Percentiles rank a stretch among this genome's conserved stretches.
phyloP scores from a whole-genome alignment of 92 coral and sea anemone genomes.

The Zoanthus sociatus region DNA sequence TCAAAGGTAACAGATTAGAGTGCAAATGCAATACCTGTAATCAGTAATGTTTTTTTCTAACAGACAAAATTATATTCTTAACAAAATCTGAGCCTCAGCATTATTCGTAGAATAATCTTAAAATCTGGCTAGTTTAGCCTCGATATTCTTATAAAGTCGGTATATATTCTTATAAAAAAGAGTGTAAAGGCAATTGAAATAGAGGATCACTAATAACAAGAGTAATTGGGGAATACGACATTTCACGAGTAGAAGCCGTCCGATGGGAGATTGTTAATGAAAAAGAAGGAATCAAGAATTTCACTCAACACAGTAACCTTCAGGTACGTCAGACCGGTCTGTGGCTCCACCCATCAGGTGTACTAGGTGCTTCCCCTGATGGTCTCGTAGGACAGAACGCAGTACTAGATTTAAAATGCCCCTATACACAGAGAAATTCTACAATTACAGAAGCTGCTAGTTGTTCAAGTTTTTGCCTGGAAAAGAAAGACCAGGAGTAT shows the following conservation, averaged over 20 bases:
- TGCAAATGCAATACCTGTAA: too few relatives aligned
- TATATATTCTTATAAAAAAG: too few relatives aligned
- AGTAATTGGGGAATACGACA: slow-evolving; percentile 50
- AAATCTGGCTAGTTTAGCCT: too few relatives aligned
- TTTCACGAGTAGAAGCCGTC: slow-evolving; percentile 50
- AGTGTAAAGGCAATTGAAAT: too few relatives aligned
- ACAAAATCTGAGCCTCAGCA: too few relatives aligned
- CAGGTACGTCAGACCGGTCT: slow-evolving; percentile 46
- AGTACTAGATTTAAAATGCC: slow-evolving; percentile 52
- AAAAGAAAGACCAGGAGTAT: slow-evolving; percentile 32
- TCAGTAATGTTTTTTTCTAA: too few relatives aligned
- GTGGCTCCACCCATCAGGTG: slow-evolving; percentile 50
- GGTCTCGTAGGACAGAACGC: slow-evolving; percentile 52
- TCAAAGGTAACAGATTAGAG: too few relatives aligned
- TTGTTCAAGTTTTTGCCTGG: slow-evolving; percentile 43
- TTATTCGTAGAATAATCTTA: too few relatives aligned
- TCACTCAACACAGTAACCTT: slow-evolving; percentile 10
- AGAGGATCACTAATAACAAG: too few relatives aligned
- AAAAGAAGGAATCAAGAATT: slow-evolving; percentile 35
- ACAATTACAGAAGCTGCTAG: slow-evolving; percentile 40
- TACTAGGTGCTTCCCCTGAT: slow-evolving; percentile 63
- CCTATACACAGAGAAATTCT: slow-evolving; percentile 45
- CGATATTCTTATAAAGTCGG: too few relatives aligned
- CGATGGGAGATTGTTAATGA: slow-evolving; percentile 59
- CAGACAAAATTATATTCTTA: too few relatives aligned